Evolutionary conservation across 2,888 invertebrate genomes (phyloP), one percentile per base, ranked within the genome.

Genomic region (Oithona nana): DNA sequence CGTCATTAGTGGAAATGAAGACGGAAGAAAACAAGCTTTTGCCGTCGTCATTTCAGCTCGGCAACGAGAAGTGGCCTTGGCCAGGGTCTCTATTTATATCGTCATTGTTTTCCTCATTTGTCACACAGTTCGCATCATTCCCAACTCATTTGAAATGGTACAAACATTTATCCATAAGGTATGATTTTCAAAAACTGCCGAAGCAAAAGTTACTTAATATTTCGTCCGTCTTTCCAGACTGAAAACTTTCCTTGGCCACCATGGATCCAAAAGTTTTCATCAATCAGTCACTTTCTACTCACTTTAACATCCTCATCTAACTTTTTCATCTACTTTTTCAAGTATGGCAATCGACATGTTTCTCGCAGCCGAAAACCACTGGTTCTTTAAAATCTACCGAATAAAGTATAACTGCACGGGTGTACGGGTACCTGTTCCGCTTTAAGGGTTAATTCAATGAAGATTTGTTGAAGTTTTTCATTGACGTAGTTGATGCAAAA

Each of bases 401-500:
- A n/a, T n/a, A n/a, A n/a, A n/a, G n/a, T n/a, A n/a, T n/a, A n/a
- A n/a, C n/a, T n/a, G n/a, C n/a, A n/a, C n/a, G n/a, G n/a, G n/a
- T n/a, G n/a, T n/a, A n/a, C n/a, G n/a, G n/a, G 71, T 69, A 81
- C 81, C 75, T 81, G 81, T 71, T 83, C 83, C 24, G 81, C 80
- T 70, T 82, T 82, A 52, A 83, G 71, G 0, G 82, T 83, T 50
- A 83, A 72, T 67, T 83, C 82, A 67, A 83, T 83, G 72, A 83
- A 83, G 63, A 83, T 82, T 71, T 83, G 82, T 69, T 83, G 82
- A 11, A 83, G 74, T 69, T 83, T 83, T 71, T 83, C 83, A 69
- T 83, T 83, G 24, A 83, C 82, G 69, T 80, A 83, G 70, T 83
- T 83, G 64, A 83, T 82, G 70, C 82, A 81, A 69, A 83, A 82